Conservation (phyloP, 35 echinoderm and acorn worm species). For the Amphiura filiformis region DNA sequence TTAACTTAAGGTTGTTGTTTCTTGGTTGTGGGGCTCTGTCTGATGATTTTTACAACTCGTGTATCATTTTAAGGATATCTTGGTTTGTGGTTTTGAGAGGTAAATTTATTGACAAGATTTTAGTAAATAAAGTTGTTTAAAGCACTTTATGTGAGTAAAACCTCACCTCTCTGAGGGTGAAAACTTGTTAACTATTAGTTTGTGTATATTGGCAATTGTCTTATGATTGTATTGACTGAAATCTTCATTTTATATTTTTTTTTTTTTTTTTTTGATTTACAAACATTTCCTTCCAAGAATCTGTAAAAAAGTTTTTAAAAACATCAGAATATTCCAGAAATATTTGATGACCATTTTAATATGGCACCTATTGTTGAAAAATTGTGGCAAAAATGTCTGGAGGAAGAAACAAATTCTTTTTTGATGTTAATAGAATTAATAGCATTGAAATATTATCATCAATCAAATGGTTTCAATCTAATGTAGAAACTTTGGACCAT, state of each 20-base stretch:
- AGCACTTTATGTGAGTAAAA: neutral
- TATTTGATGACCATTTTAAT: too few relatives aligned
- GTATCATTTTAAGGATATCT: neutral
- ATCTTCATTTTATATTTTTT: neutral
- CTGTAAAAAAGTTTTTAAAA: too few relatives aligned
- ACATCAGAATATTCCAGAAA: too few relatives aligned
- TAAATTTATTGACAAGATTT: neutral
- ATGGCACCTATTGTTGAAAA: too few relatives aligned
- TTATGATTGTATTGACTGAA: constrained; percentile 12
- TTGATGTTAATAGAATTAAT: too few relatives aligned
- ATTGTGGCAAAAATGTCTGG: too few relatives aligned
- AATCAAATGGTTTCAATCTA: too few relatives aligned
- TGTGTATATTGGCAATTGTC: constrained; percentile 14
- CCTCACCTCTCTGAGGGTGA: neutral
- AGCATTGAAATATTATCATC: too few relatives aligned
- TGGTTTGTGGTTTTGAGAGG: neutral
- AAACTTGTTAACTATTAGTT: constrained; percentile 7
- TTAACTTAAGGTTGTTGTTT: too few relatives aligned
- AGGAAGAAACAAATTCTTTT: too few relatives aligned
- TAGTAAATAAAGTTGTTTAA: neutral
- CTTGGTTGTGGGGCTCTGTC: neutral
- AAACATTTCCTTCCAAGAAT: too few relatives aligned
- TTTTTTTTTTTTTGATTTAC: neutral
- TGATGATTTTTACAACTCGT: neutral
- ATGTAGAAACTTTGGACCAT: constrained; percentile 4